Conservation (phyloP, 1,140 invertebrate species). For the Euschistus heros region DNA sequence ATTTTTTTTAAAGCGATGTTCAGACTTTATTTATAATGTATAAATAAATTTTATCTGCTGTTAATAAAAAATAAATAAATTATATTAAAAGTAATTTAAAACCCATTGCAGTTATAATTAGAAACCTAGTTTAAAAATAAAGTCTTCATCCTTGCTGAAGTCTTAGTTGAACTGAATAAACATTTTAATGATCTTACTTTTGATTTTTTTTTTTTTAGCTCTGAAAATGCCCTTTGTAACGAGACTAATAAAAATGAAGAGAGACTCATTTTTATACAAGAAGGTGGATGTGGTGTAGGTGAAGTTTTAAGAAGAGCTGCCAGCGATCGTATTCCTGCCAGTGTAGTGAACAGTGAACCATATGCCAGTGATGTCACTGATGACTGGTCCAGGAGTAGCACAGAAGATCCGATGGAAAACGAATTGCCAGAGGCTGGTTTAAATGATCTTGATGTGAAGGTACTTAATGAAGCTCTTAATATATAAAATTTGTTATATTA, state of each 20-base stretch:
- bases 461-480: conserved; percentile 29
- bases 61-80: too few species aligned
- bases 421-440: conserved; percentile 34
- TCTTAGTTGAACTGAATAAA: too few species aligned
- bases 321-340: conserved; percentile 39
- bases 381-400: conserved; percentile 53
- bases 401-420: conserved; percentile 45
- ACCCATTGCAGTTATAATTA: too few species aligned
- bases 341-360: conserved; percentile 37
- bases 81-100: too few species aligned
- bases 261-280: conserved; percentile 18
- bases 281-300: conserved; percentile 20
- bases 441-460: conserved; percentile 51
- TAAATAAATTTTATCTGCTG: too few species aligned
- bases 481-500: not conserved
- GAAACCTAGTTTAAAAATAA: too few species aligned
- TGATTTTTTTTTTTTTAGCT: conserved; percentile 15
- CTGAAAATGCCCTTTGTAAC: not conserved
- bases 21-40: too few species aligned
- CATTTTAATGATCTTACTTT: too few species aligned
- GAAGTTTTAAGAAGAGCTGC: conserved; percentile 38
- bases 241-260: not conserved
- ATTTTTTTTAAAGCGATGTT: too few species aligned
- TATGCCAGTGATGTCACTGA: conserved; percentile 54
- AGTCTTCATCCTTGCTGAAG: too few species aligned